phyloP scores from a whole-genome alignment of 2,113 vertebrate species.

The Panthera leo region DNA sequence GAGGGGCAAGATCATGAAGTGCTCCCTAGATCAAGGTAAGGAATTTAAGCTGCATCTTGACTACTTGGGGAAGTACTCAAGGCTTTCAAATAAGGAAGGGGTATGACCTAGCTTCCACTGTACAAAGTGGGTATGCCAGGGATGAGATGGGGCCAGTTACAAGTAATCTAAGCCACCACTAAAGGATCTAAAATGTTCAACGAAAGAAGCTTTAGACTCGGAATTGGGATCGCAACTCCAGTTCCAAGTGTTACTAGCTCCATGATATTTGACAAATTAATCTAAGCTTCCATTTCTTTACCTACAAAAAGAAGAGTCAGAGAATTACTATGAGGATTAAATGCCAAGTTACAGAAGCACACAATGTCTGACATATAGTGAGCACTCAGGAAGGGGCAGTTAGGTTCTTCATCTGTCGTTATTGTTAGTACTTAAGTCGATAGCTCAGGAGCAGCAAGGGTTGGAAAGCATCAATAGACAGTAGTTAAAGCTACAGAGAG shows the following conservation, averaged over 20 bases:
- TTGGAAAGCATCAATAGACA: not conserved
- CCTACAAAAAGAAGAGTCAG: not conserved
- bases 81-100: not conserved
- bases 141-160: not conserved
- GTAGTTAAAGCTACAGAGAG: not conserved
- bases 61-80: not conserved
- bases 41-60: not conserved
- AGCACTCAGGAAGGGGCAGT: not conserved
- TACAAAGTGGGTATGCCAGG: not conserved
- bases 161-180: not conserved
- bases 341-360: not conserved
- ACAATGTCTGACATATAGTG: not conserved
- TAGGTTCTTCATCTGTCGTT: not conserved
- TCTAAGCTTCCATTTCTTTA: not conserved
- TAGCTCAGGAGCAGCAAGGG: not conserved
- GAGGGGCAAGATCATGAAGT: not conserved
- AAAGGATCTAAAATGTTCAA: not conserved
- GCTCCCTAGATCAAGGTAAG: not conserved
- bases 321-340: not conserved
- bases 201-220: not conserved
- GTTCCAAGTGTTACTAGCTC: not conserved
- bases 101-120: not conserved
- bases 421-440: not conserved
- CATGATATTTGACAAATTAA: not conserved
- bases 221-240: not conserved